Evolutionary conservation across 2,113 vertebrate species (phyloP).

Genomic region (Antechinus flavipes): DNA sequence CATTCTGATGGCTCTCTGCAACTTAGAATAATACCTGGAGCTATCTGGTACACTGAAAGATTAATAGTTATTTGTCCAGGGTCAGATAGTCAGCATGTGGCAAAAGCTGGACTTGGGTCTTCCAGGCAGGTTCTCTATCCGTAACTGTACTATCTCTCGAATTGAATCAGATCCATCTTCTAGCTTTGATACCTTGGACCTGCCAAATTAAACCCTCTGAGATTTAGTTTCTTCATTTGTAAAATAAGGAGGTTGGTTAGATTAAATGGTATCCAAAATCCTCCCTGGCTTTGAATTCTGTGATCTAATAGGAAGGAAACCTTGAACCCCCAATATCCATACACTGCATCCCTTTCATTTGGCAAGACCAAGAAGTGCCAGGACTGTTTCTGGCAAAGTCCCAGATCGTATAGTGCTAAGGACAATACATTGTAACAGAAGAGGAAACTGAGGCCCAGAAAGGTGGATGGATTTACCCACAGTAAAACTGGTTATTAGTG

Average conservation of each 20-base stretch:
- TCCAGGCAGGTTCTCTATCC: background rate
- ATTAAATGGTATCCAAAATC: background rate
- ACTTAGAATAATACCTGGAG: background rate
- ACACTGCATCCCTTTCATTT: background rate
- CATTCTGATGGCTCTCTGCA: background rate
- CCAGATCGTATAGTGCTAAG: background rate
- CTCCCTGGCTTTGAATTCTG: background rate
- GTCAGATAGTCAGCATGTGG: background rate
- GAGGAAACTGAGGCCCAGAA: slow-evolving; percentile 31
- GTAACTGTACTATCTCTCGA: background rate
- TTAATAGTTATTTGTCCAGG: background rate
- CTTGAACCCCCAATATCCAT: background rate
- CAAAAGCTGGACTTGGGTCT: background rate
- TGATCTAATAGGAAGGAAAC: background rate
- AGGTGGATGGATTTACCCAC: slow-evolving; percentile 9
- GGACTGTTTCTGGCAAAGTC: background rate
- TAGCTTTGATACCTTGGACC: background rate
- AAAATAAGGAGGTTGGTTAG: background rate
- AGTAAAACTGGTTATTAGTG: background rate
- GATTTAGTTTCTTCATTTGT: background rate
- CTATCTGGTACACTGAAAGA: background rate
- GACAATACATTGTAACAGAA: background rate
- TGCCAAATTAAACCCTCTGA: background rate
- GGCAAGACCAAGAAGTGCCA: background rate
- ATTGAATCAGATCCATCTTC: background rate